Base-by-base conservation (phyloP, 1,140 invertebrate species). In the Drosophila kepulauana region DNA sequence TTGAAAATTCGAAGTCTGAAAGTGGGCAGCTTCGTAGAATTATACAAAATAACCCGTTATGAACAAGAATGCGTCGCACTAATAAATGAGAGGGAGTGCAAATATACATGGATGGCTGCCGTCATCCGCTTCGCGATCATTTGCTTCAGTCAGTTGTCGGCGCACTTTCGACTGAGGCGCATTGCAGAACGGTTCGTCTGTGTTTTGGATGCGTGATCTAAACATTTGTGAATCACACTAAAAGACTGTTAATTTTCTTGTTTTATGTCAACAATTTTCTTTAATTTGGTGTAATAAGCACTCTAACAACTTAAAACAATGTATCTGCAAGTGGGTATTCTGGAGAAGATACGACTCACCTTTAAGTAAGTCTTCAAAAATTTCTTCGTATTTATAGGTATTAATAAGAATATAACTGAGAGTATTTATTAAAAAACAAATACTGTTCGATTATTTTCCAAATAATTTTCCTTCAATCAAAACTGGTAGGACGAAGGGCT, bases 301-400 rank as follows among this genome's bases (percentile, higher is more conserved):
- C 10, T 41, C 16, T n/a, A 45, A 5, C 2, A 25, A 25, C 20
- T 25, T n/a, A 6, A 20, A 28, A 62, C 66, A 54, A 89, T 89
- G 85, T 54, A 81, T 5, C 20, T 25, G 20, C 3, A 25, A 25
- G 64, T 75, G 20, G 85, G 85, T 15, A 81, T 85, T 30, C 58
- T 89, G 70, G 85, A 89, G 84, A 73, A 89, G 52, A 20, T 88
- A 4, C 84, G 81, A 63, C 75, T 88, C 64, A 89, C 81, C 80
- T 89, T 88, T 72, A 88, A 89, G 85, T 88, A 75, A 81, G 85
- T 89, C 74, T 78, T 67, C 48, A 59, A 46, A 48, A 54, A 61
- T 4, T 25, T 25, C 20, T 25, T 25, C 6, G 46, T 80, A 25
- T 25, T 25, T 25, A 25, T 25, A 4, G 20, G 20, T 3, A 25